These are phyloP conservation scores for Rapana venosa DNA, from an alignment of 2,888 invertebrate species.

Conservation along the genomic window DNA sequence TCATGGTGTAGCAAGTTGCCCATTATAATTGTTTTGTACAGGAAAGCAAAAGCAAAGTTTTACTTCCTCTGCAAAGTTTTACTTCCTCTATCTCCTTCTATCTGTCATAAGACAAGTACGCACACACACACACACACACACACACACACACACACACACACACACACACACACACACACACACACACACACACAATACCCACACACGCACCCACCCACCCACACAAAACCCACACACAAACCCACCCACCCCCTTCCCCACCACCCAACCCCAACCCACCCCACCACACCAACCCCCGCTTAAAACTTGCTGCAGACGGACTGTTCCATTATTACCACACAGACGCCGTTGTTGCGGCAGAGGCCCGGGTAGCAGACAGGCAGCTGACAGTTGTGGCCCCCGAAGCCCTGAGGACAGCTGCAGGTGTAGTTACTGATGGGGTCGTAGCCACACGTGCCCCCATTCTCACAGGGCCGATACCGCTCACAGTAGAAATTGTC, in stretches of 20 bases:
- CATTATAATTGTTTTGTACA: too few relatives aligned
- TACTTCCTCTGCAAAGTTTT: too few relatives aligned
- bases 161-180: too few relatives aligned
- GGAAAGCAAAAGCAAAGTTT: too few relatives aligned
- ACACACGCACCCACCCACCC: too few relatives aligned
- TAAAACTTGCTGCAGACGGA: background rate
- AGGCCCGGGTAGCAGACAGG: conserved; percentile 56
- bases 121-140: too few relatives aligned
- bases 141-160: too few relatives aligned
- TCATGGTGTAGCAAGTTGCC: too few relatives aligned
- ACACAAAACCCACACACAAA: too few relatives aligned
- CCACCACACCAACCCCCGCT: background rate
- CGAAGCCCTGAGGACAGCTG: conserved; percentile 59
- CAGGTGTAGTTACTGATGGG: conserved; percentile 64
- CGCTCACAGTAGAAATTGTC: conserved; percentile 62
- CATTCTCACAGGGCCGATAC: conserved; percentile 60
- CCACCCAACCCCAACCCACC: background rate
- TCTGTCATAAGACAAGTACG: too few relatives aligned
- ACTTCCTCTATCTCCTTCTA: too few relatives aligned
- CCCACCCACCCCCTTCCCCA: background rate
- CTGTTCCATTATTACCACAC: conserved; percentile 54
- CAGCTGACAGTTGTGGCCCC: conserved; percentile 59
- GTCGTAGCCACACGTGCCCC: conserved; percentile 61
- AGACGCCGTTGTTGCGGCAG: conserved; percentile 62
- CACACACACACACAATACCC: too few relatives aligned